These are phyloP conservation scores for Vidua macroura DNA, from an alignment of 2,113 vertebrate species.

Conservation along the genomic window DNA sequence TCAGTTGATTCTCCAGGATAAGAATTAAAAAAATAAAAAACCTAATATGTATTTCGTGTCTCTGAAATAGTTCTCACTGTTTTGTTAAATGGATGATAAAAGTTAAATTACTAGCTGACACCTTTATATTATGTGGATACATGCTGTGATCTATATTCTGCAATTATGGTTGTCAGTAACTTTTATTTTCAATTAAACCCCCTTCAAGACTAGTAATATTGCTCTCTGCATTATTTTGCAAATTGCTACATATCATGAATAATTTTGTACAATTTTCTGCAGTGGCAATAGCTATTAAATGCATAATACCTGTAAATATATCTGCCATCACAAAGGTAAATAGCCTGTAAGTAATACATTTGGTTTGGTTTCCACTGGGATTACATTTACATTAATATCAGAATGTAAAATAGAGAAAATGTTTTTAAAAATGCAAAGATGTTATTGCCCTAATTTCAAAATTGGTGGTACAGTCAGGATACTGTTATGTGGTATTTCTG, in stretches of 20 bases:
- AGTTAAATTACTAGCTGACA: slow-evolving; percentile 50
- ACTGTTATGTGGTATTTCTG: not conserved
- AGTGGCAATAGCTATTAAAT: slow-evolving; percentile 43
- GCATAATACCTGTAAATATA: slow-evolving; percentile 44
- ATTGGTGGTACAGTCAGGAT: not conserved
- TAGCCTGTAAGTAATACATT: slow-evolving; percentile 20
- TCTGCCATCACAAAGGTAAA: slow-evolving; percentile 11
- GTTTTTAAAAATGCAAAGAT: not conserved
- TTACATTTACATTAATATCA: not conserved
- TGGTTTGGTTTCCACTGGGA: not conserved
- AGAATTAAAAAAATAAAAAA: not conserved
- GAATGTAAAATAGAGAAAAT: not conserved
- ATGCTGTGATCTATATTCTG: slow-evolving; percentile 28
- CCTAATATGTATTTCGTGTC: not conserved
- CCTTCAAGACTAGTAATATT: slow-evolving; percentile 29
- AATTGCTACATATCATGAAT: slow-evolving; percentile 57
- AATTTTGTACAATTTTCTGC: slow-evolving; percentile 32
- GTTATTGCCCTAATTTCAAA: slow-evolving; percentile 11
- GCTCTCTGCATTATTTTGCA: slow-evolving; percentile 39
- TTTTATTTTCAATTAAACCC: slow-evolving; percentile 59
- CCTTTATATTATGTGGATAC: slow-evolving; percentile 32
- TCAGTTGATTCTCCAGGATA: not conserved
- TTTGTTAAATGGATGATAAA: slow-evolving; percentile 39
- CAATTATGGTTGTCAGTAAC: slow-evolving; percentile 56
- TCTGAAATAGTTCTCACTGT: slow-evolving; percentile 8